phyloP scores from a whole-genome alignment of 2,797 vertebrate species.

The Dendrocincla tyrannina region DNA sequence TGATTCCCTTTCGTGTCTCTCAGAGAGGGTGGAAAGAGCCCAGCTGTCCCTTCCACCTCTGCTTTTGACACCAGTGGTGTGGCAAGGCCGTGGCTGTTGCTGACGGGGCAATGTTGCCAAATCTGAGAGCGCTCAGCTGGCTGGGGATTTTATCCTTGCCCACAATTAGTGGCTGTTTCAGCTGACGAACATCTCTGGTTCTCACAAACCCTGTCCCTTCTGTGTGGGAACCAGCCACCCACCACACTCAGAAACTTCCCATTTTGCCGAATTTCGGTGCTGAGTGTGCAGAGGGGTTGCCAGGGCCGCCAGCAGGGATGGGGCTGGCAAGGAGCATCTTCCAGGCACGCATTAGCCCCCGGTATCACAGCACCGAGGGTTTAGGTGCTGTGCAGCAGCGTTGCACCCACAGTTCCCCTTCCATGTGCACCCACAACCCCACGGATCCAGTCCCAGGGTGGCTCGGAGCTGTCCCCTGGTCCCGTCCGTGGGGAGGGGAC shows the following conservation, averaged over 20 bases:
- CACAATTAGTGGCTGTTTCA: background rate
- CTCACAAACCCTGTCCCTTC: background rate
- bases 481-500: accelerated
- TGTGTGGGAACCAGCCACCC: background rate
- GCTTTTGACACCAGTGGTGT: background rate
- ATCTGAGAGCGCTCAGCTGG: background rate
- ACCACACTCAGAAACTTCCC: background rate
- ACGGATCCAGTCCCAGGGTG: background rate
- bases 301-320: background rate
- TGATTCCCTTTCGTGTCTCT: background rate
- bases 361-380: accelerated
- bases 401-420: background rate
- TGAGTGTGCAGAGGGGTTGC: background rate
- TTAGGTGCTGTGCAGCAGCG: background rate
- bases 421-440: background rate
- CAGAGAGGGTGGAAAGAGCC: background rate
- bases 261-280: background rate
- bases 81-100: background rate
- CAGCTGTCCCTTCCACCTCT: background rate
- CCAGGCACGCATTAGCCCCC: background rate
- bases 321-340: background rate
- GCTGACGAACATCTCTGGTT: background rate
- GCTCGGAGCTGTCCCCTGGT: accelerated
- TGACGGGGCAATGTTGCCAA: background rate
- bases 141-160: background rate